These are phyloP conservation scores for Embiotoca jacksoni DNA, from an alignment of 2,113 vertebrate genomes.

Conservation along the genomic window DNA sequence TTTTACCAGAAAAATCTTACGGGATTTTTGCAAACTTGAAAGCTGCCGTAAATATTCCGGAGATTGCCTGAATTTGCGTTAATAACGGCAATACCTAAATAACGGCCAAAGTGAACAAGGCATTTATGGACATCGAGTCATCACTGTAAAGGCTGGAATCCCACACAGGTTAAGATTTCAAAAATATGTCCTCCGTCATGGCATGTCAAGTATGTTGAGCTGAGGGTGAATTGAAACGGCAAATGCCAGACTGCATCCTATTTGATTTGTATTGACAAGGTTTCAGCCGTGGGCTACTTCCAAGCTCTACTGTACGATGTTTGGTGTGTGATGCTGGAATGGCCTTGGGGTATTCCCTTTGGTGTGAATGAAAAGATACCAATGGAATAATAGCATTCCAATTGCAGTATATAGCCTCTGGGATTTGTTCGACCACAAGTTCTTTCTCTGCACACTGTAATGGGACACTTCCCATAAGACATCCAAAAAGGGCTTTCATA, in stretches of 20 bases:
- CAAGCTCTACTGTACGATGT: conserved; percentile 55
- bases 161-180: conserved; percentile 29
- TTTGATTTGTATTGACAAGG: conserved; percentile 70
- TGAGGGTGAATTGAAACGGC: conserved; percentile 60
- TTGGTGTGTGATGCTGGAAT: conserved; percentile 47
- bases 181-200: conserved; percentile 38
- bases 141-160: background rate
- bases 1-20: too few relatives aligned
- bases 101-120: too few relatives aligned
- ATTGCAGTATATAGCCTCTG: conserved; percentile 11
- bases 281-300: conserved; percentile 66
- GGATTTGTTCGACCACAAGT: conserved; percentile 27
- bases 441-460: conserved; percentile 5
- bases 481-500: background rate
- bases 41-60: too few relatives aligned
- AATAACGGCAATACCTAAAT: too few relatives aligned
- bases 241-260: conserved; percentile 67
- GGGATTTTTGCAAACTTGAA: too few relatives aligned
- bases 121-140: background rate
- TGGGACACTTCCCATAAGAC: background rate
- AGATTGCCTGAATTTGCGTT: too few relatives aligned
- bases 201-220: conserved; percentile 42
- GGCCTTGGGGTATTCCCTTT: conserved; percentile 63
- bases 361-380: conserved; percentile 42
- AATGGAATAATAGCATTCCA: conserved; percentile 31